These are phyloP conservation scores for Alentia gelatinosa DNA, from an alignment of 2,888 invertebrate species.

Conservation along the genomic window DNA sequence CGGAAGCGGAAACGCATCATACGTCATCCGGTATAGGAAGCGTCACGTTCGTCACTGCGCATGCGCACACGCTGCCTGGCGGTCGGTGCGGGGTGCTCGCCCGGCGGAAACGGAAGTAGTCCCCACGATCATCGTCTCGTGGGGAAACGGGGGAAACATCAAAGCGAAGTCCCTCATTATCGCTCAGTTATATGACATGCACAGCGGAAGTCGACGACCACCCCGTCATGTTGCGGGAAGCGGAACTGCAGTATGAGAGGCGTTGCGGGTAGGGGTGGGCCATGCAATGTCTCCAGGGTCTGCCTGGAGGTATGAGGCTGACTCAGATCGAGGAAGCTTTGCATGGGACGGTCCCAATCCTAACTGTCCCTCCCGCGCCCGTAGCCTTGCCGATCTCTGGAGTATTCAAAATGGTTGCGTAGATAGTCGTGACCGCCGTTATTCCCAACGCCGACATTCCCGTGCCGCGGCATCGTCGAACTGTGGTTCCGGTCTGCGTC, in stretches of 20 bases:
- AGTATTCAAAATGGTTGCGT: neutral
- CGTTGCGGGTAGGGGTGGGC: neutral
- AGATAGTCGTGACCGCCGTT: neutral
- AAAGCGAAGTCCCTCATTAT: slow-evolving; percentile 17
- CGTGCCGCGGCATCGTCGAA: slow-evolving; percentile 12
- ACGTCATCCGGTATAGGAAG: neutral
- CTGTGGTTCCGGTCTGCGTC: slow-evolving; percentile 29
- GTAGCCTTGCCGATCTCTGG: neutral
- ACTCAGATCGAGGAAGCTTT: neutral
- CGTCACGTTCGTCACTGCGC: neutral
- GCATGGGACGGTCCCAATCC: neutral
- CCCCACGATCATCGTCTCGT: neutral
- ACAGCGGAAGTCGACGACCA: neutral
- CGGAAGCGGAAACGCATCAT: neutral
- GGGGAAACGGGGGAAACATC: slow-evolving; percentile 2
- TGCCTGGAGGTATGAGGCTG: no score
- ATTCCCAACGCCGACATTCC: neutral
- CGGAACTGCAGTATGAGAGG: neutral
- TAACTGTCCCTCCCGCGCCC: neutral
- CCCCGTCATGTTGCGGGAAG: neutral
- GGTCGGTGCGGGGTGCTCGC: neutral
- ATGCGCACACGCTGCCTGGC: neutral
- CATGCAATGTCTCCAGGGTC: no score
- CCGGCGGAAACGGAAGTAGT: neutral
- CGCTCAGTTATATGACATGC: slow-evolving; percentile 14